These are phyloP conservation scores for Cacoxenus indagator DNA, from an alignment of 2,888 invertebrate species.

Conservation along the genomic window DNA sequence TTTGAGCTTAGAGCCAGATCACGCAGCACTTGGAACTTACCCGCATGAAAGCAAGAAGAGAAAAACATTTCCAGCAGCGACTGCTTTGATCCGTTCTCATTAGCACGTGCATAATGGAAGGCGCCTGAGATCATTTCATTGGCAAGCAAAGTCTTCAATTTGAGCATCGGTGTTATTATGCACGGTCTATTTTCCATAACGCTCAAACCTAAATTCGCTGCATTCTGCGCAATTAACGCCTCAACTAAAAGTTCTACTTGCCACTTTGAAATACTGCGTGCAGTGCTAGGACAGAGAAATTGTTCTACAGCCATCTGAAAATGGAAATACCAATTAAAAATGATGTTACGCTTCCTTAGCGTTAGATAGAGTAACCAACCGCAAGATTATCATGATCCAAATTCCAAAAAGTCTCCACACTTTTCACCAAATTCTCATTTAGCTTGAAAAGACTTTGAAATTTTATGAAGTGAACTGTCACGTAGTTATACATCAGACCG, in stretches of 20 bases:
- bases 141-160: constrained; percentile 62
- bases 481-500: constrained; percentile 73
- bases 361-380: constrained; percentile 71
- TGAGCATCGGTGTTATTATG: constrained; percentile 52
- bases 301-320: constrained; percentile 59
- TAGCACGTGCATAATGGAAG: constrained; percentile 65
- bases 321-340: not conserved
- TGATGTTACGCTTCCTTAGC: not conserved
- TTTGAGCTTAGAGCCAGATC: constrained; percentile 61
- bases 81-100: constrained; percentile 55
- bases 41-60: constrained; percentile 53
- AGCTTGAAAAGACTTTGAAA: constrained; percentile 86
- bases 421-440: constrained; percentile 80
- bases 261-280: constrained; percentile 58
- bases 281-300: constrained; percentile 60
- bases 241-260: constrained; percentile 65
- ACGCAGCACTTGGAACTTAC: constrained; percentile 61
- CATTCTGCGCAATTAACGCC: constrained; percentile 55
- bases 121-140: constrained; percentile 68
- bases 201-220: constrained; percentile 56
- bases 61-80: constrained; percentile 63
- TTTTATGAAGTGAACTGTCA: constrained; percentile 81
- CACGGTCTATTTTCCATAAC: constrained; percentile 58
- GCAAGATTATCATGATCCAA: constrained; percentile 88
- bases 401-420: constrained; percentile 90